Evolutionary conservation across 1,140 invertebrate species (phyloP).

Genomic region (Drosophila pseudoananassae): DNA sequence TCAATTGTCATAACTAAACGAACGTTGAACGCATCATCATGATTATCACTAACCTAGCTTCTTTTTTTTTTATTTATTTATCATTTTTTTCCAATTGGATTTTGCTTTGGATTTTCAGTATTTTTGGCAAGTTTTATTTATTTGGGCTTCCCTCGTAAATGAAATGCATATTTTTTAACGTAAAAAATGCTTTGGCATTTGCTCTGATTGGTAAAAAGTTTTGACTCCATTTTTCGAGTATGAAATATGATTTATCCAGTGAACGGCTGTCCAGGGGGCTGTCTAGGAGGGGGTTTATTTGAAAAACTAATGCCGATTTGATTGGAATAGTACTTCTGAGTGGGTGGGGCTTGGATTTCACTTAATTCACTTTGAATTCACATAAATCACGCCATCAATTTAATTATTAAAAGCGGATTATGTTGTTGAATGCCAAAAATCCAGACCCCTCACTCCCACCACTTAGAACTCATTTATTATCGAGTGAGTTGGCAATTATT

Average conservation of each 20-base stretch:
- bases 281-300: not conserved
- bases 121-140: conserved; percentile 7
- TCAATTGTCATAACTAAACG: conserved; percentile 76
- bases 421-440: conserved; percentile 11
- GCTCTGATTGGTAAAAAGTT: conserved; percentile 55
- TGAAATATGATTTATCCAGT: conserved; percentile 35
- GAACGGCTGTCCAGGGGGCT: not conserved
- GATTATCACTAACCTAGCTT: conserved; percentile 78
- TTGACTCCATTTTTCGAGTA: conserved; percentile 52
- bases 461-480: conserved; percentile 23
- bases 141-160: conserved; percentile 41
- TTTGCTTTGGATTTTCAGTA: conserved; percentile 2
- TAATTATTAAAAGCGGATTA: conserved; percentile 31
- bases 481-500: conserved; percentile 17
- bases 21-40: conserved; percentile 75
- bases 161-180: conserved; percentile 71
- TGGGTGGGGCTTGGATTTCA: conserved; percentile 6
- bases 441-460: not conserved
- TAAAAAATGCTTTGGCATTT: conserved; percentile 56
- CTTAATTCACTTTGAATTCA: conserved; percentile 31
- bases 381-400: conserved; percentile 39
- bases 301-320: conserved; percentile 14
- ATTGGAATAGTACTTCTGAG: not conserved
- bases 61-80: conserved; percentile 4
- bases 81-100: not conserved